Base-by-base conservation (phyloP, 2,797 vertebrate genomes). In the Rallus crepitans region DNA sequence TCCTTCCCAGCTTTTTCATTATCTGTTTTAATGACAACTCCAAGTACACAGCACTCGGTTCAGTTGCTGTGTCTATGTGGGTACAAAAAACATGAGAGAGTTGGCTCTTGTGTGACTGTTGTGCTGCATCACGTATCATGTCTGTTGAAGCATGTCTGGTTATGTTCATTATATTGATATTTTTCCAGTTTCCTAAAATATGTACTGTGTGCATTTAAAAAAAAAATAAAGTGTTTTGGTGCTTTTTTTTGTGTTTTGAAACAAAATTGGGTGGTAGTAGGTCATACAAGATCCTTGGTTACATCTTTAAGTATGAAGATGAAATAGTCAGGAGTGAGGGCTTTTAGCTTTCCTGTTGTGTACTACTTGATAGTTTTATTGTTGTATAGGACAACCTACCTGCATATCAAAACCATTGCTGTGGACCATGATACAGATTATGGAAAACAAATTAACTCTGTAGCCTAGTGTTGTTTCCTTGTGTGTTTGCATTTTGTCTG, bases 31-130 rank as follows among this genome's bases (percentile, higher is more conserved):
- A 30, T 11, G 50, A 7, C 8, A 68, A 5, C 17, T 80, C 16
- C 27, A 56, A 24, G 20, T 23, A 40, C 0, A 0, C 57, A 37
- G 24, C 1, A 2, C 40, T 81, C 0, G 1, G 6, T 69, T 89
- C 42, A 35, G 1, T 30, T 77, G 40, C 52, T 4, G 3, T 20
- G 5, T 57, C 1, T 53, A 2, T n/a, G 3, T 59, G 27, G 39
- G 11, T 82, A 33, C n/a, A 33, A 60, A 56, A 59, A 42, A 39
- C 27, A 20, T 27, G 48, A 15, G 72, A 60, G 35, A 20, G 7
- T 17, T 61, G 52, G 20, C n/a, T 91, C 84, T 48, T 7, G 1
- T 33, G 9, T 70, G 39, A 86, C 37, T 95, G 1, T 66, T 84
- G 56, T 59, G 59, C 12, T 79, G 42, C 1, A 4, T 66, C 64